Conservation (phyloP, 2,888 invertebrate species). For the Pyrrhosoma nymphula region DNA sequence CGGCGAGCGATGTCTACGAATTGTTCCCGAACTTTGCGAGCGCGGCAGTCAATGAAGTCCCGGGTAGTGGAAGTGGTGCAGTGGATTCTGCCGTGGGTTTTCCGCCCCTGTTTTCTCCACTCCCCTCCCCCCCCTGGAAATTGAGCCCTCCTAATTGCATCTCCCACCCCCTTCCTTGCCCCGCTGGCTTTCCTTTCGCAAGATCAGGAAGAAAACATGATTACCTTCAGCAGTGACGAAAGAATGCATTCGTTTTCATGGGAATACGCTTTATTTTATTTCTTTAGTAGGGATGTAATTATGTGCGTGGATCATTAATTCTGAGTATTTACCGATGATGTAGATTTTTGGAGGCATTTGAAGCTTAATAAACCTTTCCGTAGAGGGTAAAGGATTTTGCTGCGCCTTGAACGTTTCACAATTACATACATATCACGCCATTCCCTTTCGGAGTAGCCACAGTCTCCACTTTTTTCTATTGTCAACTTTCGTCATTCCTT, state of each 20-base stretch:
- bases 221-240: not conserved
- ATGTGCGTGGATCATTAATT: too few relatives aligned
- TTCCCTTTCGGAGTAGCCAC: too few relatives aligned
- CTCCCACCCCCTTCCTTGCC: not conserved
- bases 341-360: too few relatives aligned
- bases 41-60: constrained; percentile 23
- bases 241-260: not conserved
- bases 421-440: too few relatives aligned
- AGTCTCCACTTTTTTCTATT: too few relatives aligned
- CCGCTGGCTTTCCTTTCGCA: not conserved
- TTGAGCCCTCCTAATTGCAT: not conserved
- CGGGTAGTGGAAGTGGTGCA: not conserved
- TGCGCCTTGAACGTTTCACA: too few relatives aligned
- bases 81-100: not conserved
- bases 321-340: too few relatives aligned
- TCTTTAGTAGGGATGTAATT: too few relatives aligned
- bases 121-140: not conserved
- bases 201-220: not conserved
- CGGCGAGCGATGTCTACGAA: constrained; percentile 14
- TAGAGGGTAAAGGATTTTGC: too few relatives aligned
- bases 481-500: too few relatives aligned
- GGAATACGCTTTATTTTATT: not conserved
- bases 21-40: constrained; percentile 20
- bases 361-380: too few relatives aligned
- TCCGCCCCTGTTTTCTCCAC: too few relatives aligned